These are phyloP conservation scores for Neoascia interrupta DNA, from an alignment of 2,888 invertebrate species.

Conservation along the genomic window DNA sequence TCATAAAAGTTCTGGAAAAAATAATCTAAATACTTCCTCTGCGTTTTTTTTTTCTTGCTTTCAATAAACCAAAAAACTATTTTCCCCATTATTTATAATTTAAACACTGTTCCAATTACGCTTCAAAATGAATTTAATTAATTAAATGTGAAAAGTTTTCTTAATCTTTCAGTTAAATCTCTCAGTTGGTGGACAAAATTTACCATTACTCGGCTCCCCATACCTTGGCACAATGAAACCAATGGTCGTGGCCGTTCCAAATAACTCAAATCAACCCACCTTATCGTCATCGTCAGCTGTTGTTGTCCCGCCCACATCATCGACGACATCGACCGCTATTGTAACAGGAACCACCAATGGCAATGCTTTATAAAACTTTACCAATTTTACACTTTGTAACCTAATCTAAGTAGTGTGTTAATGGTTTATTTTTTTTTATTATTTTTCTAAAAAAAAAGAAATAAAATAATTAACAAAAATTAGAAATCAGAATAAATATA, in stretches of 20 bases:
- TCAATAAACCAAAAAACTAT: too few species aligned
- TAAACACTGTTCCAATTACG: not conserved
- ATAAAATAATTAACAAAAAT: constrained; percentile 30
- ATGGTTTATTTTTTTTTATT: constrained; percentile 47
- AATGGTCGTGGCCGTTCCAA: constrained; percentile 73
- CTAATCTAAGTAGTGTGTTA: constrained; percentile 65
- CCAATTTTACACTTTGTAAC: constrained; percentile 68
- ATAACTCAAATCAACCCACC: constrained; percentile 71
- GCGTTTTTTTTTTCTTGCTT: too few species aligned
- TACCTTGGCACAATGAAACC: constrained; percentile 73
- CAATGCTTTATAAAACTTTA: constrained; percentile 76
- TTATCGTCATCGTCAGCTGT: constrained; percentile 71
- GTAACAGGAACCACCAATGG: constrained; percentile 79
- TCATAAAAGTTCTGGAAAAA: too few species aligned
- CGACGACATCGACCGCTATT: constrained; percentile 74
- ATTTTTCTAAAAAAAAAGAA: not conserved
- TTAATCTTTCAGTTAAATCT: constrained; percentile 70
- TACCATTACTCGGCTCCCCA: constrained; percentile 71
- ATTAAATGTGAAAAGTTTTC: constrained; percentile 47
- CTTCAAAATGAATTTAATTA: constrained; percentile 26
- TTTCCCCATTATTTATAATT: too few species aligned
- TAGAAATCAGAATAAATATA: constrained; percentile 37
- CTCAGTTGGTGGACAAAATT: constrained; percentile 70
- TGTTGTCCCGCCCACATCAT: constrained; percentile 72
- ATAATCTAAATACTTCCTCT: too few species aligned